These are phyloP conservation scores for Hydrozoanthus gracilis DNA, from an alignment of 92 coral and sea anemone species.

Conservation along the genomic window DNA sequence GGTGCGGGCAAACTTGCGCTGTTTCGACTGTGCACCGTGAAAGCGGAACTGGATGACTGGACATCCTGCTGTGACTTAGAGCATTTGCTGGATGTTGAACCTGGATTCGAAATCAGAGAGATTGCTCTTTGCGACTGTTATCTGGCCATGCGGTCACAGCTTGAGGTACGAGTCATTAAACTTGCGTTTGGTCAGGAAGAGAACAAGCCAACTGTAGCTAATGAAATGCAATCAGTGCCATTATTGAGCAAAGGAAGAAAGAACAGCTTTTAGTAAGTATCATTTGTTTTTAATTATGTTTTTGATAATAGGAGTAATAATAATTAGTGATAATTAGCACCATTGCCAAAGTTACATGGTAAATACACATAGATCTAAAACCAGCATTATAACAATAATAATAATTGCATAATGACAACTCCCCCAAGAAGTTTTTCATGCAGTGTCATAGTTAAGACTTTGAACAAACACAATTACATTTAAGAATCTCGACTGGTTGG, in stretches of 20 bases:
- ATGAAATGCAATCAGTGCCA: neutral
- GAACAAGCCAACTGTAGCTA: neutral
- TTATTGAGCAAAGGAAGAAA: conserved; percentile 13
- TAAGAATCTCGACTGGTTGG: no score
- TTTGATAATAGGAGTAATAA: neutral
- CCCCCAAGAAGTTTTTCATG: no score
- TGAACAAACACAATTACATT: no score
- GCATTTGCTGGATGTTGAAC: conserved; percentile 79
- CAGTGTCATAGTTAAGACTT: no score
- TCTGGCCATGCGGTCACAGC: conserved; percentile 80
- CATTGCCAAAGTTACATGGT: no score
- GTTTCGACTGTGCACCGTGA: conserved; percentile 64
- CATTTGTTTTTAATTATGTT: neutral
- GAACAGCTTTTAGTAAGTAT: conserved; percentile 29
- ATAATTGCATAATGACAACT: no score
- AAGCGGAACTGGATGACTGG: conserved; percentile 57
- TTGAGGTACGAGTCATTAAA: conserved; percentile 85
- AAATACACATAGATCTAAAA: no score
- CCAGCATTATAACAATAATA: no score
- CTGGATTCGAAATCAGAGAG: conserved; percentile 75
- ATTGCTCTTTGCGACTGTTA: conserved; percentile 79
- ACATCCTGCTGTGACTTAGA: conserved; percentile 71
- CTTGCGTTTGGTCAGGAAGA: conserved; percentile 60
- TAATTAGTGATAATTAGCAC: neutral
- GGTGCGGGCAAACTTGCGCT: conserved; percentile 68